Evolutionary conservation across 2,888 invertebrate genomes (phyloP), one percentile per base, ranked within the genome.

Genomic region (Drosophila fungiperda): DNA sequence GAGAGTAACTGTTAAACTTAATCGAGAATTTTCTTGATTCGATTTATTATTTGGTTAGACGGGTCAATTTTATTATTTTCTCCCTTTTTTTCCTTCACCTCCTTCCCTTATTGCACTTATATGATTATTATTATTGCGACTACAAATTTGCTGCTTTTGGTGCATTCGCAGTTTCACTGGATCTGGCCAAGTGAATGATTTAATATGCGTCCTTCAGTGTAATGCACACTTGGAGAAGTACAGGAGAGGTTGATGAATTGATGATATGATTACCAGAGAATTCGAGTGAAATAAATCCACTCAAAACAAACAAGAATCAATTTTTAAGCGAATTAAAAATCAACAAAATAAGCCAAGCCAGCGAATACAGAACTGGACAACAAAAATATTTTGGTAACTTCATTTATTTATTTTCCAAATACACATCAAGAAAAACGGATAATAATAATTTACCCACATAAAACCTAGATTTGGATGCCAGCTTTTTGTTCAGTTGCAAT

Each of bases 31-130:
- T 77, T 80, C 78, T 82, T 84, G 80, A 86, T 86, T 87, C 76
- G 80, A 89, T 89, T 89, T 84, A 87, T 80, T 80, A 87, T 76
- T 76, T 74, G 73, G 64, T 40, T 96, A 90, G 8, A 96, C 93
- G 0, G 97, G 29, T 17, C n/a, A n/a, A n/a, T 26, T 40, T 29
- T 12, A 36, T n/a, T 29, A 11, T 4, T 45, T 23, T 2, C 17
- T 5, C 12, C n/a, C 12, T 0, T 1, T 35, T 12, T 11, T 17
- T 9, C n/a, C 15, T 29, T 50, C 11, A 15, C 15, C 5, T 7
- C 15, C 15, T 9, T 29, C 17, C 11, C 11, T 73, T 75, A 82
- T 82, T 82, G 69, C 66, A 82, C 35, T 53, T 35, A 11, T 52
- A 49, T 49, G 23, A 29, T 49, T 17, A 49, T 49, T 29, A 29